A percentile compares a stretch with the other conserved stretches of the same genome.
phyloP scores from a whole-genome alignment of 2,797 vertebrate genomes.

The Emys orbicularis region DNA sequence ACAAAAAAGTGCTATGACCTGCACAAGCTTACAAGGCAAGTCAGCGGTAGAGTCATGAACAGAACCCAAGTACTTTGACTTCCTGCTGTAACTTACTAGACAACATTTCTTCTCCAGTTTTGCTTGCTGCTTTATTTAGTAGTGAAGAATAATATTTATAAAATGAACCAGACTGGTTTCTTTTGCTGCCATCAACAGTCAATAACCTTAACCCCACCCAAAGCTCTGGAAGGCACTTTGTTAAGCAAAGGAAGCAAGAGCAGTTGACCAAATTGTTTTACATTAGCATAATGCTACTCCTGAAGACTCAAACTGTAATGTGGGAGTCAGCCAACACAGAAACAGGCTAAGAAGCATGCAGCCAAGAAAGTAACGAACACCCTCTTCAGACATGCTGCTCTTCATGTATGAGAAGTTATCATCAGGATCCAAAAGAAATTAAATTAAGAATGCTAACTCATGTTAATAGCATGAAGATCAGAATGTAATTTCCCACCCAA shows the following conservation, averaged over 20 bases:
- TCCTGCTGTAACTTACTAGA: not conserved
- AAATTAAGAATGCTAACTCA: not conserved
- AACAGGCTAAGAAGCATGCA: no score
- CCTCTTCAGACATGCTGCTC: no score
- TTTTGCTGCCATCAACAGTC: not conserved
- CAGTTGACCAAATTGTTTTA: not conserved
- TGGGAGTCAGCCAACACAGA: not conserved
- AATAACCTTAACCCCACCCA: not conserved
- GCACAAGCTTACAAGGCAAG: not conserved
- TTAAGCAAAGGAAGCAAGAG: not conserved
- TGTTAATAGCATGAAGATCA: not conserved
- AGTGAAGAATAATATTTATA: not conserved
- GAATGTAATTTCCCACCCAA: not conserved
- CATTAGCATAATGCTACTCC: not conserved
- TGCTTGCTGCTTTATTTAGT: not conserved
- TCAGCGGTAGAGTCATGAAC: not conserved
- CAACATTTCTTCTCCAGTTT: not conserved
- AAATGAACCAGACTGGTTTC: not conserved
- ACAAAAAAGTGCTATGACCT: not conserved
- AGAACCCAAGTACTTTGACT: not conserved
- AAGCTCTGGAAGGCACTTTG: not conserved
- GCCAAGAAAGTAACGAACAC: not conserved
- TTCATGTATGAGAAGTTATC: no score
- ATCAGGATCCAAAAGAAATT: not conserved
- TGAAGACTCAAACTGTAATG: not conserved